Conservation (phyloP, 1,140 invertebrate genomes). For the Anoplophora glabripennis region DNA sequence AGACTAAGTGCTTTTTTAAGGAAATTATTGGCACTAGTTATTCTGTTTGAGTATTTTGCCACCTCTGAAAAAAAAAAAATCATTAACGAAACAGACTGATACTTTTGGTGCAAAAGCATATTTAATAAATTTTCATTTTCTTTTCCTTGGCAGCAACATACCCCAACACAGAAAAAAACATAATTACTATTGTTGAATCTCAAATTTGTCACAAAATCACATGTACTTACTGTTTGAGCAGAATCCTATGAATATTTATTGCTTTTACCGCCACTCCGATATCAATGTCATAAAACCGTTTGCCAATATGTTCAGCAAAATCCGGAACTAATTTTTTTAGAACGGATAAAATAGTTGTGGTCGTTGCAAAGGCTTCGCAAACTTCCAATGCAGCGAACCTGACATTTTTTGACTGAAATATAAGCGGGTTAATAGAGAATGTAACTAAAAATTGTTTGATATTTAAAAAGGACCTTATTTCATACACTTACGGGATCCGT, state of each 20-base stretch:
- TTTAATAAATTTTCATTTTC: too few species aligned
- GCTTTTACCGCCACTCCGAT: slow-evolving; percentile 14
- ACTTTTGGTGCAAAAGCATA: too few species aligned
- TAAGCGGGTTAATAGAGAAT: too few species aligned
- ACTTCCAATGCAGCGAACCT: slow-evolving; percentile 7
- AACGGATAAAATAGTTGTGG: not conserved
- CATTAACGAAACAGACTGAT: too few species aligned
- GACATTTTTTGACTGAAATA: slow-evolving; percentile 16
- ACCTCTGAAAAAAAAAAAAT: too few species aligned
- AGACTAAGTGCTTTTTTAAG: too few species aligned
- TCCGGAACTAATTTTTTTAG: not conserved
- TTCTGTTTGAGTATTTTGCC: too few species aligned
- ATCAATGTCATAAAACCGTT: slow-evolving; percentile 15
- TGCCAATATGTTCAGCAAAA: slow-evolving; percentile 8
- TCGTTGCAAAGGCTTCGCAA: slow-evolving; percentile 3
- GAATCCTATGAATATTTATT: slow-evolving; percentile 5
- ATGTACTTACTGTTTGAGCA: not conserved
- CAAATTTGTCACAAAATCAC: not conserved
- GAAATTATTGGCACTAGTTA: too few species aligned
- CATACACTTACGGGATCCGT: slow-evolving; percentile 11
- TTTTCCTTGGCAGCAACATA: too few species aligned
- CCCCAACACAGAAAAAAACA: not conserved
- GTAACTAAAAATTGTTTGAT: too few species aligned
- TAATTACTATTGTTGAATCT: not conserved
- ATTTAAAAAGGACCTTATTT: not conserved